A percentile compares a stretch with the other conserved stretches of the same genome.
Evolutionary conservation across 2,797 vertebrate genomes (phyloP).

Genomic region (Mus minutoides): DNA sequence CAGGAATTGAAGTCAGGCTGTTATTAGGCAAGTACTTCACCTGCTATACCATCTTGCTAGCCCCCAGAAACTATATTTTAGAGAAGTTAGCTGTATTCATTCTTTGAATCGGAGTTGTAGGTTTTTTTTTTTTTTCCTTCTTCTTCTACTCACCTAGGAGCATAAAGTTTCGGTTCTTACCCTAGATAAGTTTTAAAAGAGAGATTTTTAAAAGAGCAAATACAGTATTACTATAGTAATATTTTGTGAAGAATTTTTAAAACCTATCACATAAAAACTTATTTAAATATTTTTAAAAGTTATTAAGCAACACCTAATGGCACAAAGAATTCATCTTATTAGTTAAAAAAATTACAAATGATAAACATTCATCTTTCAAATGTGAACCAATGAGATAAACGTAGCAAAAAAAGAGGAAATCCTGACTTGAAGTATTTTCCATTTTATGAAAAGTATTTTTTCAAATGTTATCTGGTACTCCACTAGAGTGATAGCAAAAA

Average conservation of each 20-base stretch:
- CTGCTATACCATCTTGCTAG: not conserved
- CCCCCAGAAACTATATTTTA: not conserved
- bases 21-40: not conserved
- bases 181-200: constrained; percentile 40
- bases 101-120: constrained; percentile 13
- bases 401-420: constrained; percentile 20
- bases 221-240: not conserved
- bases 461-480: constrained; percentile 49
- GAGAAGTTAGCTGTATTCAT: constrained; percentile 6
- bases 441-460: constrained; percentile 51
- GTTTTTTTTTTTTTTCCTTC: not conserved
- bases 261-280: not conserved
- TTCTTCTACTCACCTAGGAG: not conserved
- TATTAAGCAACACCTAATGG: constrained; percentile 24
- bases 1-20: not conserved
- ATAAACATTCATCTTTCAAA: constrained; percentile 34
- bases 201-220: constrained; percentile 31
- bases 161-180: constrained; percentile 53
- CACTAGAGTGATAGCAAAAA: constrained; percentile 7
- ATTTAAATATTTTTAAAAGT: constrained; percentile 47
- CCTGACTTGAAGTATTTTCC: constrained; percentile 40
- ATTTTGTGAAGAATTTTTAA: constrained; percentile 39
- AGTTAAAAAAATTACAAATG: constrained; percentile 55
- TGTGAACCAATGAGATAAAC: constrained; percentile 43
- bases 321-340: constrained; percentile 35